These are phyloP conservation scores for Phoenicopterus ruber DNA, from an alignment of 2,113 vertebrate genomes.

Conservation along the genomic window DNA sequence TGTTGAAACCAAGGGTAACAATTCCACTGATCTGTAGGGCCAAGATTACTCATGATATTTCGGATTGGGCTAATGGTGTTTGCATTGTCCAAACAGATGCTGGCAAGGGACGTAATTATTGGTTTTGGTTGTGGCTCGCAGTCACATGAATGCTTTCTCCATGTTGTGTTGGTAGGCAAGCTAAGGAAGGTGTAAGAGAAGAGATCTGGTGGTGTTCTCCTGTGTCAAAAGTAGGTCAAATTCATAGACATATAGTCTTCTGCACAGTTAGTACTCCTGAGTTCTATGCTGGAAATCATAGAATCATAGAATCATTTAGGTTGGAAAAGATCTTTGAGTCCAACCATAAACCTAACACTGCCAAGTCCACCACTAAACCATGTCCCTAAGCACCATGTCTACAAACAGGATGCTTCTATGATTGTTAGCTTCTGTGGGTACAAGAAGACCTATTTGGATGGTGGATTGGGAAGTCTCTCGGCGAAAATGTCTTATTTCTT, in stretches of 20 bases:
- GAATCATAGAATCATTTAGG: neutral
- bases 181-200: neutral
- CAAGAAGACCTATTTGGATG: neutral
- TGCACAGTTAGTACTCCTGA: neutral
- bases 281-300: neutral
- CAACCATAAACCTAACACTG: neutral
- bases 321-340: neutral
- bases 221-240: neutral
- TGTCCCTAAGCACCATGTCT: neutral
- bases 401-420: neutral
- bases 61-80: neutral
- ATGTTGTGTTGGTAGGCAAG: neutral
- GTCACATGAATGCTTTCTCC: neutral
- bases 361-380: neutral
- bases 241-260: neutral
- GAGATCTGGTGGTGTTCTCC: neutral
- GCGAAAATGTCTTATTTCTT: neutral
- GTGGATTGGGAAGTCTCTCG: neutral
- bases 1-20: neutral
- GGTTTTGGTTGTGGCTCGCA: neutral
- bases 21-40: neutral
- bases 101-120: neutral
- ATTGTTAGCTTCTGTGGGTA: neutral
- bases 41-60: neutral
- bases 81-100: neutral